Evolutionary conservation across 2,113 vertebrate species (phyloP), one percentile per base, ranked within the genome.

Genomic region (Alethe castanea): DNA sequence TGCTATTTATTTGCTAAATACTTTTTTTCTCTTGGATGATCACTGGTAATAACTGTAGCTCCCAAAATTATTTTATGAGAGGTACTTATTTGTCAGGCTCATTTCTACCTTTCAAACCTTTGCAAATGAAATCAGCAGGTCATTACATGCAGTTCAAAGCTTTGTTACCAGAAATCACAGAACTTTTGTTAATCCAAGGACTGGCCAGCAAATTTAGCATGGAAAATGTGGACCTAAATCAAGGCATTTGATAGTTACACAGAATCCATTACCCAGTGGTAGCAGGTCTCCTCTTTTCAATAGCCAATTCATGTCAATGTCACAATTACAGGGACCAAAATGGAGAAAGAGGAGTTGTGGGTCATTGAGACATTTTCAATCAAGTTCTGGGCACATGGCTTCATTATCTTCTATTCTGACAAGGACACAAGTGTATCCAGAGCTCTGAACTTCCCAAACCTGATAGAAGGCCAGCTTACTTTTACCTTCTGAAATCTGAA

Each of bases 211-310:
- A 61, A 81, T 60, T 76, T 54, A 69, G 19, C 48, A 76, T 82
- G 85, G 60, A 81, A 92, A 91, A 70, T 80, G 9, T 47, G 33
- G 29, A 50, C 48, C 10, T 91, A 86, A 71, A 67, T 84, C 65
- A 85, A 84, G 22, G 8, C 15, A 79, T 64, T 87, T 82, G 44
- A 48, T 85, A 79, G 18, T 50, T 81, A 66, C 61, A 98, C 97
- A 97, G 90, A 97, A 92, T 98, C 98, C n/a, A 83, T 98, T 96
- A 98, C 98, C 98, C 98, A 99, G 33, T 98, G 97, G 4, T 98
- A 99, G 88, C 98, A 98, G 28, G 95, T 81, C 96, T 98, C 29
- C 77, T 96, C 47, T 98, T 97, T 96, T 98, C 98, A 87, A 94
- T 94, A 71, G 94, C 96, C 97, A 98, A 7, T 98, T 97, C 93